phyloP scores from a whole-genome alignment of 1,140 invertebrate species.

The Ips nitidus region DNA sequence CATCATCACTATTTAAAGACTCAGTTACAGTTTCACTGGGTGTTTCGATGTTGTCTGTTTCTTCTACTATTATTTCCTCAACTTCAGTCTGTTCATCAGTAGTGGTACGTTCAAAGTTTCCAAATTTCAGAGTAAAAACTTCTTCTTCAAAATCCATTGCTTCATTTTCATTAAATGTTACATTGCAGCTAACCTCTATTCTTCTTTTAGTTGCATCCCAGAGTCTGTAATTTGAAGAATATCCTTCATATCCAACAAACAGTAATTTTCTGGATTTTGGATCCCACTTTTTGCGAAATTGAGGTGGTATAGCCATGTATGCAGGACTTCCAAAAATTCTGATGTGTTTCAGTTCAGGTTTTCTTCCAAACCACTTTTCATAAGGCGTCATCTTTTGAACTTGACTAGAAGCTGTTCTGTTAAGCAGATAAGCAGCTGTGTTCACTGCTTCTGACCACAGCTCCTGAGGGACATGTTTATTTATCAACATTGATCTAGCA shows the following conservation, averaged over 20 bases:
- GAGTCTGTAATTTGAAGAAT: constrained; percentile 28
- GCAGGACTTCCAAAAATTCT: constrained; percentile 47
- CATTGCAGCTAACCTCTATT: constrained; percentile 42
- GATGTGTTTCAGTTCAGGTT: constrained; percentile 25
- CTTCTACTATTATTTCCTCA: constrained; percentile 2
- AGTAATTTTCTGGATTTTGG: constrained; percentile 31
- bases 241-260: constrained; percentile 31
- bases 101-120: too few species aligned
- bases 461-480: constrained; percentile 46
- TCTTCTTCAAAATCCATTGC: constrained; percentile 5
- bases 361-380: constrained; percentile 38
- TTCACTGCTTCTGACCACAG: constrained; percentile 56
- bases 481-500: constrained; percentile 50
- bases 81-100: too few species aligned
- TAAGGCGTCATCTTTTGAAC: constrained; percentile 8
- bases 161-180: constrained; percentile 43
- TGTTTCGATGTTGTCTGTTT: background rate
- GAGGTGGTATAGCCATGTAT: constrained; percentile 36
- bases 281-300: constrained; percentile 30
- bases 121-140: too few species aligned
- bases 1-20: background rate
- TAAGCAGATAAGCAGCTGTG: constrained; percentile 46
- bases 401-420: constrained; percentile 39
- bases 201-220: constrained; percentile 40
- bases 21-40: background rate